A percentile compares a stretch with the other conserved stretches of the same genome.
Conservation (phyloP, 2,888 invertebrate species). For the Microplitis manilae region DNA sequence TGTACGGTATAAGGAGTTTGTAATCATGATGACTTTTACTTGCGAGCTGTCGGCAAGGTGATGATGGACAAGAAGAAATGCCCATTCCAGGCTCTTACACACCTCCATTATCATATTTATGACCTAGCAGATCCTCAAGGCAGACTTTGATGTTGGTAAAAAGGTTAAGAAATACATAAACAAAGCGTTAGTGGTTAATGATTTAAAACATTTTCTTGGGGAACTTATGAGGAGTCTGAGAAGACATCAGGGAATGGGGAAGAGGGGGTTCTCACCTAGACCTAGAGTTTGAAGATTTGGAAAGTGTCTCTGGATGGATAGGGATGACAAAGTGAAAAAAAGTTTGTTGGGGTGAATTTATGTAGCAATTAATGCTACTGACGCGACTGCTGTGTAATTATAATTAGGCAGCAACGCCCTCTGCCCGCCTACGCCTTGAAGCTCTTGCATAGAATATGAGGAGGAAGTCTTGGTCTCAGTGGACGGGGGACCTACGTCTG, state of each 20-base stretch:
- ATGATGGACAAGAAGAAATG: slow-evolving; percentile 27
- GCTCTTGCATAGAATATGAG: slow-evolving; percentile 5
- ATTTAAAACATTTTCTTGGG: neutral
- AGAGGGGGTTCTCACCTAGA: too few species aligned
- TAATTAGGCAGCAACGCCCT: slow-evolving; percentile 70
- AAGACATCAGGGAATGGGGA: too few species aligned
- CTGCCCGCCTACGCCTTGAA: slow-evolving; percentile 65
- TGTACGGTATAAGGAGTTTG: slow-evolving; percentile 36
- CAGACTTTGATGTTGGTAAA: neutral
- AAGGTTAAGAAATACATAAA: neutral
- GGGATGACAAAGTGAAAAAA: neutral
- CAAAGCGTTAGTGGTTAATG: neutral
- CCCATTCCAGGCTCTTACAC: slow-evolving; percentile 10
- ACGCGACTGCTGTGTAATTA: slow-evolving; percentile 70
- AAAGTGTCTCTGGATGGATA: too few species aligned
- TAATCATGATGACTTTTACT: slow-evolving; percentile 21
- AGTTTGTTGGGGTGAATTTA: slow-evolving; percentile 66
- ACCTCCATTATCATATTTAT: slow-evolving; percentile 29
- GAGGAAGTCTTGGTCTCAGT: neutral
- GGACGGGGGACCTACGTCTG: slow-evolving; percentile 34
- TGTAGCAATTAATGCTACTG: slow-evolving; percentile 70
- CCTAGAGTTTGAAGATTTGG: too few species aligned
- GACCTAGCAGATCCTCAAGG: neutral
- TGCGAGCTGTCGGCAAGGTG: slow-evolving; percentile 19
- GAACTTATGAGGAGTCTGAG: too few species aligned